A percentile compares a stretch with the other conserved stretches of the same genome.
phyloP scores from a whole-genome alignment of 1,140 invertebrate genomes.

The Cecropterus lyciades region DNA sequence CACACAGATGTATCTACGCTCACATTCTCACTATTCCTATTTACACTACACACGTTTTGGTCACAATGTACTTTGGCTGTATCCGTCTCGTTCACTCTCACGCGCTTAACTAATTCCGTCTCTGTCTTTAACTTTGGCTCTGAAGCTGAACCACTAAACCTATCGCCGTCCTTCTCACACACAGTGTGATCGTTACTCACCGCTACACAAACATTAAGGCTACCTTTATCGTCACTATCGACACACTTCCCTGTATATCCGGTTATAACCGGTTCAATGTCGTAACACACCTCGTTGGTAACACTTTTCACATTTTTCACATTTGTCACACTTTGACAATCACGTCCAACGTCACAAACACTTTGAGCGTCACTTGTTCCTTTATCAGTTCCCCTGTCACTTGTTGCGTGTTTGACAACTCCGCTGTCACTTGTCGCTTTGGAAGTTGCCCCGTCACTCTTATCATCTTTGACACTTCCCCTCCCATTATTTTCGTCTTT shows the following conservation, averaged over 20 bases:
- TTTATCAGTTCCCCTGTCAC: neutral
- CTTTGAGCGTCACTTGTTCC: slow-evolving; percentile 6
- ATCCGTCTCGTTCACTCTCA: slow-evolving; percentile 46
- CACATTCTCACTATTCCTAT: slow-evolving; percentile 27
- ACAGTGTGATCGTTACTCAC: slow-evolving; percentile 13
- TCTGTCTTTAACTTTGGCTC: too few relatives aligned
- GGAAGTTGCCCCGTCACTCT: too few relatives aligned
- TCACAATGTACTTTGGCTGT: slow-evolving; percentile 63
- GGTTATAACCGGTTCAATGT: slow-evolving; percentile 9
- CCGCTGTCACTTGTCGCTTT: too few relatives aligned
- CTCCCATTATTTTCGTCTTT: too few relatives aligned
- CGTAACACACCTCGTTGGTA: neutral
- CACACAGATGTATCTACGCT: slow-evolving; percentile 27
- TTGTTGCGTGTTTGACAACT: too few relatives aligned
- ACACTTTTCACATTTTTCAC: neutral
- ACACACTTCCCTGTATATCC: slow-evolving; percentile 25
- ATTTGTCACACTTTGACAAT: neutral
- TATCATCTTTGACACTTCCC: too few relatives aligned
- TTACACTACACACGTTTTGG: slow-evolving; percentile 58
- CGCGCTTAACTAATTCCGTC: slow-evolving; percentile 46
- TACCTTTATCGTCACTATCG: slow-evolving; percentile 32
- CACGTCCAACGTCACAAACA: slow-evolving; percentile 25
- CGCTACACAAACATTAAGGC: slow-evolving; percentile 28
- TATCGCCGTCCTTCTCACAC: slow-evolving; percentile 39
- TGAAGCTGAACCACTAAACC: too few relatives aligned